Conservation (phyloP, 2,797 vertebrate species). For the Enteromius viviparus region DNA sequence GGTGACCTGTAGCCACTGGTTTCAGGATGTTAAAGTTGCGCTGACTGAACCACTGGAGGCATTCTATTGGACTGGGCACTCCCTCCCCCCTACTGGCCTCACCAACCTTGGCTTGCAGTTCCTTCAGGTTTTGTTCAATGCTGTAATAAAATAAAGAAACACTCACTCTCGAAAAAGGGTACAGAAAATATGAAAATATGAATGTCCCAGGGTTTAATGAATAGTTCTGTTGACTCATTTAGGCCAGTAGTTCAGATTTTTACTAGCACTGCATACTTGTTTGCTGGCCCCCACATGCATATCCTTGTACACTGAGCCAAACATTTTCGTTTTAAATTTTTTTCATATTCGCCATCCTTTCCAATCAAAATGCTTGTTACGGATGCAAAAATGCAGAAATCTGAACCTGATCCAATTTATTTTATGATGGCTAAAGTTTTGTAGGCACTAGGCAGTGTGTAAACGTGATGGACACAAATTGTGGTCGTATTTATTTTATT, state of each 20-base stretch:
- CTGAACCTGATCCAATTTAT: too few relatives aligned
- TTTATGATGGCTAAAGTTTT: too few relatives aligned
- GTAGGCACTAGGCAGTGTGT: too few relatives aligned
- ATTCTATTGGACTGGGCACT: slow-evolving; percentile 80
- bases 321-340: too few relatives aligned
- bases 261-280: not conserved
- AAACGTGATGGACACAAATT: too few relatives aligned
- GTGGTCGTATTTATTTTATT: too few relatives aligned
- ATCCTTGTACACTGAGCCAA: too few relatives aligned
- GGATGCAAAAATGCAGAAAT: too few relatives aligned
- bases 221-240: not conserved
- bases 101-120: slow-evolving; percentile 83
- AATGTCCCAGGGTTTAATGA: not conserved
- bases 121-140: slow-evolving; percentile 85
- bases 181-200: not conserved
- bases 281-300: not conserved
- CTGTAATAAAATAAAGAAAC: slow-evolving; percentile 67
- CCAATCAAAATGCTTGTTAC: too few relatives aligned
- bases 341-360: too few relatives aligned
- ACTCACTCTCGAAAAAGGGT: slow-evolving; percentile 39
- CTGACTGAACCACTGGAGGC: slow-evolving; percentile 83
- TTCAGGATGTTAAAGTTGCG: slow-evolving; percentile 71
- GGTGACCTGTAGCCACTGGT: slow-evolving; percentile 74
- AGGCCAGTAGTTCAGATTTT: not conserved
- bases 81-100: slow-evolving; percentile 74